Base-by-base conservation (phyloP, 92 coral and sea anemone species). In the Chrysogorgia sp. region DNA sequence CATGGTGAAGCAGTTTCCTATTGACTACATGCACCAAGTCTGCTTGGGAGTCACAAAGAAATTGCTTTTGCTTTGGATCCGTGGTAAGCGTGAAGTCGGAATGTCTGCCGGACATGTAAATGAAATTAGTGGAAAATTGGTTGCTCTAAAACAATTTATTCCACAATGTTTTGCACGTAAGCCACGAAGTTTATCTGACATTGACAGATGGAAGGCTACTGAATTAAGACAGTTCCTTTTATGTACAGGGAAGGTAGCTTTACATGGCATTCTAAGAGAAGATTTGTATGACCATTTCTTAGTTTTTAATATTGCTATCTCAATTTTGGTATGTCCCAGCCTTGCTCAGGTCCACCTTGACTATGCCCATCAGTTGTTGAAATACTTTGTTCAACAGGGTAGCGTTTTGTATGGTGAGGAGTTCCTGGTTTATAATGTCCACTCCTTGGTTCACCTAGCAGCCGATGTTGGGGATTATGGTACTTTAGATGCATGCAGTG, bases 391-490 rank as follows among this genome's bases (percentile, higher is more conserved):
- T n/a, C n/a, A n/a, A n/a, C n/a, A n/a, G n/a, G n/a, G n/a, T n/a
- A n/a, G n/a, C n/a, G n/a, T n/a, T 76, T 25, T 37, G 43, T 37
- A 37, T 12, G 81, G 81, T 3, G 25, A 43, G 23, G 57, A 76
- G 34, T 76, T 76, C 41, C 62, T 31, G 14, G 63, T 52, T 29
- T 75, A 75, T 40, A 75, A 75, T 57, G 80, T 75, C 12, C 81
- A 76, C 66, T 26, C 71, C 17, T 24, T 76, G 50, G 23, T 76
- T 2, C 81, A 76, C 47, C 30, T 76, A 24, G 81, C 58, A 10
- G 81, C 58, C 22, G 81, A 76, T 15, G 81, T 41, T 10, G 3
- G 41, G 3, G 58, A 21, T 14, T 30, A 34, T 61, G 81, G 81
- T 7, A 25, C 19, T 19, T 61, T 76, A 24, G 81, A 76, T 60